Base-by-base conservation (phyloP, 1,140 invertebrate genomes). In the Bombus polaris region DNA sequence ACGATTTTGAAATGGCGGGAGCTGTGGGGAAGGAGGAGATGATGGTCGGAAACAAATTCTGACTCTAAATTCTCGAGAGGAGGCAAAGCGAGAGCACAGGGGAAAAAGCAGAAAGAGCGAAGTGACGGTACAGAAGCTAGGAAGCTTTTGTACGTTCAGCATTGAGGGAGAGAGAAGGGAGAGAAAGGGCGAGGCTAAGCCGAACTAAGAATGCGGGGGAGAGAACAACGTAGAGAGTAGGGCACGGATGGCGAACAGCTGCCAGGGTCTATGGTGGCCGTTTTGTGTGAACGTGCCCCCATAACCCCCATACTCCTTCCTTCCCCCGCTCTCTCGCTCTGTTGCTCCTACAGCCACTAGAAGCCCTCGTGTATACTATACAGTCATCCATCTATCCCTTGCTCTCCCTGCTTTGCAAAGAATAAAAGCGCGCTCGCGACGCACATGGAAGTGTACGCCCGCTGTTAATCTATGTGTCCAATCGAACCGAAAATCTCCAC, bases 221-320 rank as follows among this genome's bases (percentile, higher is more conserved):
- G 91, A 84, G 83, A 79, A 66, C 68, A 81, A 80, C 42, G 85
- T 79, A 39, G 70, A 89, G 87, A 89, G 90, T 92, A 93, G 93
- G 92, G 92, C 92, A 93, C 92, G 93, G 92, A 94, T 94, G 91
- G 92, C 87, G 93, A 94, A 93, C 94, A 94, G 93, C 94, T 94
- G 93, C 92, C 87, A 83, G 85, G 86, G 83, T 47, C 90, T 90
- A 91, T 91, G 89, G 89, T 93, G 89, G 87, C 91, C 90, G 92
- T 93, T 92, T 92, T 93, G 88, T 91, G 91, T 85, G 87, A 86
- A 90, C 89, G 89, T 94, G 92, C 92, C 93, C 92, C 92, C 91
- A 91, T 93, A 94, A 93, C 93, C 93, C 92, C 87, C 92, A 92
- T 93, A 87, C 88, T 84, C 89, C 71, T 80, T 79, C 65, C 62